Conservation (phyloP, 2,888 invertebrate species). For the Geophilus truncorum region DNA sequence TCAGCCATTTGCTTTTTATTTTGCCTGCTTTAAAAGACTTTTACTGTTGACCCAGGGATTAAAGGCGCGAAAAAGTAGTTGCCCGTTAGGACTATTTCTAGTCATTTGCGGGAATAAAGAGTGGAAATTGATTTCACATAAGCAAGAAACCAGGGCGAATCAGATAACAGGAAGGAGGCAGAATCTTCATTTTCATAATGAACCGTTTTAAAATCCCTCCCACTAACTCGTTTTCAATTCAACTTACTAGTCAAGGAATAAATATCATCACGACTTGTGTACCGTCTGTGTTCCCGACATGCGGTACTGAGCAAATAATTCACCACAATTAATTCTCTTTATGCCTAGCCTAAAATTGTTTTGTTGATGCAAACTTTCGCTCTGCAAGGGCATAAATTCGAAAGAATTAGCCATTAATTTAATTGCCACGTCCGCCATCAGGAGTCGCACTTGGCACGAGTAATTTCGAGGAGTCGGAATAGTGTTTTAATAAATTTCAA, state of each 20-base stretch:
- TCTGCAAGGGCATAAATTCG: neutral
- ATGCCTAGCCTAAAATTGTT: too few relatives aligned
- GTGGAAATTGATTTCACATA: constrained; percentile 9
- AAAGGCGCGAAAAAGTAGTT: neutral
- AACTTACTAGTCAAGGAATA: neutral
- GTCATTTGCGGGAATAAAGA: neutral
- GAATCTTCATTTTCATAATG: constrained; percentile 27
- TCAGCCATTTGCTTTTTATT: neutral
- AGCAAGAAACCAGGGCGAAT: constrained; percentile 1
- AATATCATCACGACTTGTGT: neutral
- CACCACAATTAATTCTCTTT: too few relatives aligned
- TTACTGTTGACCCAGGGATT: neutral
- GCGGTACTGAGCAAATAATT: neutral
- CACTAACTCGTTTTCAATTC: constrained; percentile 5
- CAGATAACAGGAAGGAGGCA: constrained; percentile 6
- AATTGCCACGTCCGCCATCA: neutral
- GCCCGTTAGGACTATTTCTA: neutral
- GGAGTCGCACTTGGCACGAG: neutral
- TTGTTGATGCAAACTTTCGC: neutral
- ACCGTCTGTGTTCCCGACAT: neutral
- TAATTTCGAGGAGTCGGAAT: neutral
- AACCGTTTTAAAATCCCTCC: constrained; percentile 21
- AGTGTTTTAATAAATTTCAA: neutral
- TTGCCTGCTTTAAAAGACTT: neutral
- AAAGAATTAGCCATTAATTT: neutral